Base-by-base conservation (phyloP, 2,888 invertebrate species). In the Eretmocerus hayati region DNA sequence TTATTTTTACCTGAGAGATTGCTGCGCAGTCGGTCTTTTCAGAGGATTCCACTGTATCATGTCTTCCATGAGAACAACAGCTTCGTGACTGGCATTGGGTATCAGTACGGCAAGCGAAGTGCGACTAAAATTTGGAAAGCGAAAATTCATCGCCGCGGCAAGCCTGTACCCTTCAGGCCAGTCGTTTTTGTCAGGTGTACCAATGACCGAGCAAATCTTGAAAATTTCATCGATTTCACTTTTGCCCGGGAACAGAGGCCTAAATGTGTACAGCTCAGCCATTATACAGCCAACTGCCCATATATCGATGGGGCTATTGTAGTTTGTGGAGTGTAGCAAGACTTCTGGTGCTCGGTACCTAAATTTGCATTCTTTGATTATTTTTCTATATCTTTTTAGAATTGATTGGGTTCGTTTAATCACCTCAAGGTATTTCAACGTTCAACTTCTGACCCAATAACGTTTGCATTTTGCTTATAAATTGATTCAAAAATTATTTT, bases 201-300 rank as follows among this genome's bases (percentile, higher is more conserved):
- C 96, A 56, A 94, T 78, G 54, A 94, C 82, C 5, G 91, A 88
- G 71, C 92, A 92, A 58, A 95, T 90, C 74, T 92, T 93, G 70
- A 94, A 95, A 53, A 96, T 81, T 75, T 96, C 91, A 73, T 96
- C 96, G 54, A 96, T 92, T 75, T 96, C 96, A 55, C 92, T 93
- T 63, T 89, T 92, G 4, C 96, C 96, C 1, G 96, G 96, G 73
- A 96, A 96, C 22, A 96, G 76, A 1, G 96, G 95, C 37, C 95
- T 81, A 64, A 92, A 87, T 32, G 94, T 94, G 72, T 95, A 95
- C 46, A 99, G 77, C 74, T 99, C 99, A 5, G 96, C 90, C 81
- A 94, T 90, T 59, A 99, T 99, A 66, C 96, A 96, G 36, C 95
- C 97, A 41, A 96, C 86, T 3, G 96, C 96, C 96, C 96, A 99